Evolutionary conservation across 2,797 vertebrate species (phyloP).

Genomic region (Psittacula echo): DNA sequence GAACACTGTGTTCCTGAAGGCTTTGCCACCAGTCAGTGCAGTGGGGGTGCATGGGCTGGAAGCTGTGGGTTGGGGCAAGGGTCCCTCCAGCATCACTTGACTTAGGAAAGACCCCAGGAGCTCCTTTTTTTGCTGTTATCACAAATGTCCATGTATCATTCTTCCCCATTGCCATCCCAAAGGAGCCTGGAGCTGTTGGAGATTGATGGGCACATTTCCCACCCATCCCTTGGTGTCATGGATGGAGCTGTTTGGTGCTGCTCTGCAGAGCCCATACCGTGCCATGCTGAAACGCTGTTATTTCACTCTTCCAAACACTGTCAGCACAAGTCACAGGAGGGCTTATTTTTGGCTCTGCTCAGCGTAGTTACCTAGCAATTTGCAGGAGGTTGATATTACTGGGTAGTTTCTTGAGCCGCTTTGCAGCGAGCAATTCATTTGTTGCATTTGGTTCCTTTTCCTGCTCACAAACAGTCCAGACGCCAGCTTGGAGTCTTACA

Average conservation of each 20-base stretch:
- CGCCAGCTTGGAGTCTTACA: conserved; percentile 13
- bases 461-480: conserved; percentile 34
- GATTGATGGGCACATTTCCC: neutral
- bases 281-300: neutral
- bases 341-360: conserved; percentile 44
- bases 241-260: neutral
- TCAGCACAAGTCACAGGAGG: conserved; percentile 22
- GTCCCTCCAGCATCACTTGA: neutral
- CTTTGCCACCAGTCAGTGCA: neutral
- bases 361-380: conserved; percentile 56
- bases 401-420: conserved; percentile 9
- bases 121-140: neutral
- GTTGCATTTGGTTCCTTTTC: conserved; percentile 24
- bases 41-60: neutral
- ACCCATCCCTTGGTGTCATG: fast-evolving
- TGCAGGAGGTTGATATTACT: conserved; percentile 21
- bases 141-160: fast-evolving
- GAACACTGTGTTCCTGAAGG: neutral
- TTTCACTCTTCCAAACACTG: conserved; percentile 14
- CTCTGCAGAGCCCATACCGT: neutral
- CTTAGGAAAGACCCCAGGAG: neutral
- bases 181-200: neutral
- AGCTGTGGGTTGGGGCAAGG: fast-evolving
- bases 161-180: neutral
- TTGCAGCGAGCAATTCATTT: neutral